phyloP scores from a whole-genome alignment of 2,888 invertebrate species.

The Xestia ashworthii region DNA sequence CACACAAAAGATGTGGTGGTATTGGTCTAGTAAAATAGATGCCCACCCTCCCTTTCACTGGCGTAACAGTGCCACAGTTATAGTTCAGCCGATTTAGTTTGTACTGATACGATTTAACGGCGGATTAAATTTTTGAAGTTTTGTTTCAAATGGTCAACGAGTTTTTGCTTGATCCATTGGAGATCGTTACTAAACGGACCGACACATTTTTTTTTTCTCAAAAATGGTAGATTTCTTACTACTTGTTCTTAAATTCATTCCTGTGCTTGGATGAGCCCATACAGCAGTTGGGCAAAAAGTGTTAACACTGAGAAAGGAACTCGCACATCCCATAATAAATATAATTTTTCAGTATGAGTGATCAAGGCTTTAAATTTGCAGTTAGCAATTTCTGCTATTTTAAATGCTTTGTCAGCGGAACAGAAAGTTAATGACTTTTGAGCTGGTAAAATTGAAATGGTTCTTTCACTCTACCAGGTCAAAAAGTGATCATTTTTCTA shows the following conservation, averaged over 20 bases:
- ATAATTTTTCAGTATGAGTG: not conserved
- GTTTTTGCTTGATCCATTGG: not conserved
- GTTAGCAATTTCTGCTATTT: too few species aligned
- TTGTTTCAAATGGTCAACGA: too few species aligned
- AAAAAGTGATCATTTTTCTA: not conserved
- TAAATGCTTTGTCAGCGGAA: not conserved
- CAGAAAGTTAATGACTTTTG: not conserved
- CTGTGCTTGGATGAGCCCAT: too few species aligned
- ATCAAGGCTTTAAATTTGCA: too few species aligned
- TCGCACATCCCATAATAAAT: not conserved
- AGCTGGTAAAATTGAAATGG: not conserved
- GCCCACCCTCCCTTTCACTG: slow-evolving; percentile 89
- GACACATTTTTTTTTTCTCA: not conserved
- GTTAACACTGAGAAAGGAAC: not conserved
- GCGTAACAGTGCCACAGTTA: slow-evolving; percentile 81
- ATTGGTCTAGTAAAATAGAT: slow-evolving; percentile 85
- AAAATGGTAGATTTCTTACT: too few species aligned
- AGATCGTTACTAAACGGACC: too few species aligned
- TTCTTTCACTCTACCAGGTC: not conserved
- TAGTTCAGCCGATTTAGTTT: slow-evolving; percentile 72
- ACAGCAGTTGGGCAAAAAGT: too few species aligned
- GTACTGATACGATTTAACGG: slow-evolving; percentile 45
- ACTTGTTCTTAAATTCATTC: too few species aligned
- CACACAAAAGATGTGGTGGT: slow-evolving; percentile 69
- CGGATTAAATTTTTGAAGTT: not conserved